These are phyloP conservation scores for Chinchilla lanigera DNA, from an alignment of 2,113 vertebrate species.

Conservation along the genomic window DNA sequence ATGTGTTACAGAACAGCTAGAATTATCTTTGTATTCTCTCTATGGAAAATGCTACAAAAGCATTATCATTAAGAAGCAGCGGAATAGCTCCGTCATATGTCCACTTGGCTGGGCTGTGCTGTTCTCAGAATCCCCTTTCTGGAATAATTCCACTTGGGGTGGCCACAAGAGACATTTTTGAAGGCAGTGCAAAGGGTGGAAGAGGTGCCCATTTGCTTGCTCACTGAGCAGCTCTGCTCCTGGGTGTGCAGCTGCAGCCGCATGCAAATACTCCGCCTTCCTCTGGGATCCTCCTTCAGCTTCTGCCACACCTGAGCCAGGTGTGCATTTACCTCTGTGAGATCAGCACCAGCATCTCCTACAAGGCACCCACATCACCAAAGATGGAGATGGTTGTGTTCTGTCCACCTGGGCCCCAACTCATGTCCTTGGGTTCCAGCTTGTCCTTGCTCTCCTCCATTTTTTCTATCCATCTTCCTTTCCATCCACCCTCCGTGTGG, in stretches of 20 bases:
- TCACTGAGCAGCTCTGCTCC: neutral
- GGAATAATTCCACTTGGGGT: neutral
- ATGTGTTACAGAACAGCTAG: neutral
- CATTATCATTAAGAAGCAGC: neutral
- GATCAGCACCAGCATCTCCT: neutral
- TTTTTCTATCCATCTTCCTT: neutral
- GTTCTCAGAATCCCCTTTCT: neutral
- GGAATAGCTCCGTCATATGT: neutral
- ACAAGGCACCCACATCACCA: neutral
- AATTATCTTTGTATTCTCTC: neutral
- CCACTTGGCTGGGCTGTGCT: neutral
- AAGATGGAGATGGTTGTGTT: neutral
- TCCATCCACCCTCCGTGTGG: neutral
- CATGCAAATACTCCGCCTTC: neutral
- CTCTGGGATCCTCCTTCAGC: too few species aligned
- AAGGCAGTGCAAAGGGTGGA: neutral
- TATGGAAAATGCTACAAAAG: neutral
- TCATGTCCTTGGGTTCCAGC: neutral
- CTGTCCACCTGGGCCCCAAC: neutral
- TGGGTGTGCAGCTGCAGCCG: accelerated
- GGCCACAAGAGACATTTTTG: neutral
- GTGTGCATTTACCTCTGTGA: neutral
- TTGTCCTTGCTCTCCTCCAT: neutral
- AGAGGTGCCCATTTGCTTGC: neutral
- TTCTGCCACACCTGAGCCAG: neutral